Percentiles rank a stretch among this genome's conserved stretches.
Evolutionary conservation across 2,888 invertebrate species (phyloP).

Genomic region (Balanococcus diminutus): DNA sequence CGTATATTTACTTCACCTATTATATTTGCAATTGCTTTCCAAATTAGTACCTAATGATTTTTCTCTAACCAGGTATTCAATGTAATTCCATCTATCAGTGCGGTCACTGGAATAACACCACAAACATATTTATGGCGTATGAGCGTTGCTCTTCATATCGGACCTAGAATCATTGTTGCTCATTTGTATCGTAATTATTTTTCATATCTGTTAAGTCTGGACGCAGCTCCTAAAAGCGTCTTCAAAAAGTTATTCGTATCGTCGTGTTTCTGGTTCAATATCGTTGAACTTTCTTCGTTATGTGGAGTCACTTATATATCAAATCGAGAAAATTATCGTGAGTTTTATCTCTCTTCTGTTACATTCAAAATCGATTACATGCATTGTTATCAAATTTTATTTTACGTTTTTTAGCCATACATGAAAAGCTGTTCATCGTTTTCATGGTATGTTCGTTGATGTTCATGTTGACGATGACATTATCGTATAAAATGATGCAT

Average conservation of each 20-base stretch:
- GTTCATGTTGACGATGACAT: slow-evolving; percentile 80
- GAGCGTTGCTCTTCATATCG: slow-evolving; percentile 88
- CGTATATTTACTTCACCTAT: slow-evolving; percentile 61
- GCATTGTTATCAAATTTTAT: background rate
- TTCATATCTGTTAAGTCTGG: slow-evolving; percentile 68
- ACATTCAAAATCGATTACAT: background rate
- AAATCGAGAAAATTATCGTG: slow-evolving; percentile 94
- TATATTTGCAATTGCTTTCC: background rate
- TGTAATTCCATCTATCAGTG: slow-evolving; percentile 93
- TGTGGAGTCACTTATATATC: slow-evolving; percentile 92
- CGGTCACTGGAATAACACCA: slow-evolving; percentile 91
- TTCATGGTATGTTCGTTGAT: slow-evolving; percentile 85
- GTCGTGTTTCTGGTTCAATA: slow-evolving; percentile 81
- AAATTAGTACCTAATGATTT: background rate
- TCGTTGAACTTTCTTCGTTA: slow-evolving; percentile 82
- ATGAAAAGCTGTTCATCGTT: slow-evolving; percentile 88
- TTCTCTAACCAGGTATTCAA: slow-evolving; percentile 77
- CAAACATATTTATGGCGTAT: slow-evolving; percentile 92
- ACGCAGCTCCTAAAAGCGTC: slow-evolving; percentile 48
- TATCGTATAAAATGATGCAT: slow-evolving; percentile 63
- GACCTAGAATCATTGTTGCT: slow-evolving; percentile 87
- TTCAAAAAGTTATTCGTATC: slow-evolving; percentile 62
- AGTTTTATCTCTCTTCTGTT: slow-evolving; percentile 62
- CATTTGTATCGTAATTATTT: slow-evolving; percentile 85
- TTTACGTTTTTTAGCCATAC: slow-evolving; percentile 70